Evolutionary conservation across 2,113 vertebrate genomes (phyloP), one percentile per base, ranked within the genome.

Genomic region (Gallinago paraguaiae): DNA sequence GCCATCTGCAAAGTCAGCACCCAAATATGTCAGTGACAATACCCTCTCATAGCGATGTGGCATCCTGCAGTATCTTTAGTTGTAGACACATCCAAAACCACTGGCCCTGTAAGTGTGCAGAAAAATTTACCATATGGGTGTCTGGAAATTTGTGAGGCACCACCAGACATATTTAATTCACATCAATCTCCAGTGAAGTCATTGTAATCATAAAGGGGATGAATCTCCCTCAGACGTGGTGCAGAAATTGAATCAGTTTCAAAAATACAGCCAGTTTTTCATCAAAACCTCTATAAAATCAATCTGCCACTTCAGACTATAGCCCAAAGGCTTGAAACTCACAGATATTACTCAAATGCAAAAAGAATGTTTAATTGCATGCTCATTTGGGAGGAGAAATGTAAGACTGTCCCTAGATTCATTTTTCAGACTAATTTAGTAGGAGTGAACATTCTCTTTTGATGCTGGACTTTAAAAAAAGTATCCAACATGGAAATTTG

Each of bases 291-390:
- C 46, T 56, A 43, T 76, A 71, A 96, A 96, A 94, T 94, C 82
- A 96, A 81, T 93, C 88, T 94, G 76, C 41, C 39, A 64, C 75
- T 96, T 94, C 90, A 78, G 68, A 81, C 82, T 48, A 6, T 48
- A 92, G 92, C 94, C 94, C 64, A 39, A 61, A 94, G 96, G 86
- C 90, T 90, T 57, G 48, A 76, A 76, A 56, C 75, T 71, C 76
- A 33, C 43, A 60, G 88, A 81, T 90, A 94, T 71, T 27, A 86
- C 56, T 83, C 60, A 93, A 92, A 93, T 88, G 79, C 60, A 96
- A 86, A 90, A 95, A 84, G 93, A 92, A 97, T 96, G 71, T 86
- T 90, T 97, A 96, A 97, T 94, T 93, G 90, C 79, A 37, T 86
- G 79, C 85, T 96, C 92, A 81, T 96, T 86, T 90, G 82, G 82